These are phyloP conservation scores for Apodemia zela DNA, from an alignment of 2,888 invertebrate genomes.

Conservation along the genomic window DNA sequence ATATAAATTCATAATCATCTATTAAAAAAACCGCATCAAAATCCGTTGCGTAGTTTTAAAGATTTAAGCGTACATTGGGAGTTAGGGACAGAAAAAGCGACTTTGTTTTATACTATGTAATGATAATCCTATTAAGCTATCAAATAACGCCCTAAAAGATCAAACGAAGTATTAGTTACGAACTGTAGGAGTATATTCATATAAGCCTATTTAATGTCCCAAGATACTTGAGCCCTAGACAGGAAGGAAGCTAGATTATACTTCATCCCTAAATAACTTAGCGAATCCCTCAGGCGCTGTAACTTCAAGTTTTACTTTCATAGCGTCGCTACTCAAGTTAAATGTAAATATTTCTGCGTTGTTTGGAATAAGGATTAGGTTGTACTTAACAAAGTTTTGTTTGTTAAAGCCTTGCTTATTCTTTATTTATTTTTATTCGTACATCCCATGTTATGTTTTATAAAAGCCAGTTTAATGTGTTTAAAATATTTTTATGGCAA, in stretches of 20 bases:
- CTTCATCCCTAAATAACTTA: conserved; percentile 9
- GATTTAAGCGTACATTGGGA: too few species aligned
- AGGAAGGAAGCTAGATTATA: conserved; percentile 1
- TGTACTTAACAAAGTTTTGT: not conserved
- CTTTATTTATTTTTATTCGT: not conserved
- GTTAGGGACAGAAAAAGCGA: too few species aligned
- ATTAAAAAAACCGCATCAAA: too few species aligned
- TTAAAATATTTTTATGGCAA: too few species aligned
- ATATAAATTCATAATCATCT: too few species aligned
- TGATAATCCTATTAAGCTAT: too few species aligned
- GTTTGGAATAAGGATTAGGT: not conserved
- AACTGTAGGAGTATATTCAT: not conserved
- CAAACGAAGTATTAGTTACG: too few species aligned
- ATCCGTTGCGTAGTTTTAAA: too few species aligned
- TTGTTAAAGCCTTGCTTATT: not conserved
- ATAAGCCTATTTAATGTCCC: not conserved
- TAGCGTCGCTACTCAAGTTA: not conserved
- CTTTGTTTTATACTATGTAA: too few species aligned
- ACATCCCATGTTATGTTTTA: too few species aligned
- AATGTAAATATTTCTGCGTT: conserved; percentile 1
- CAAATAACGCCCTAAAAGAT: too few species aligned
- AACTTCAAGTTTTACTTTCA: conserved; percentile 10
- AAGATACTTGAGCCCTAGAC: not conserved
- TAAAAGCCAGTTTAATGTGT: too few species aligned
- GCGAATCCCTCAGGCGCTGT: not conserved